Conservation (phyloP, 2,888 invertebrate species). For the Rotaria sp. region DNA sequence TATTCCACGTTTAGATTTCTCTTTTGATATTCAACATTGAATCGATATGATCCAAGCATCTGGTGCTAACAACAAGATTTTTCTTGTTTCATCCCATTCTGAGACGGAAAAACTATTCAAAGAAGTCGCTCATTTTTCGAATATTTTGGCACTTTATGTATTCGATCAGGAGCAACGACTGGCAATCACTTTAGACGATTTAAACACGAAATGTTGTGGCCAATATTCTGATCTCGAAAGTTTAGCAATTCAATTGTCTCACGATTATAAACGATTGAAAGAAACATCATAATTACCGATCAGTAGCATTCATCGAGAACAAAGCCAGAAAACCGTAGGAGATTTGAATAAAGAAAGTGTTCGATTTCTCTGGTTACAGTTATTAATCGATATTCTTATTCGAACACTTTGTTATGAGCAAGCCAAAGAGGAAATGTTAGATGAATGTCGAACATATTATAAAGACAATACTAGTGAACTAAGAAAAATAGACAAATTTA, state of each 20-base stretch:
- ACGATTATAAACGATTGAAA: background rate
- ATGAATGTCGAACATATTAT: background rate
- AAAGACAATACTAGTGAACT: no score
- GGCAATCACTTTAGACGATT: no score
- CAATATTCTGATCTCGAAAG: background rate
- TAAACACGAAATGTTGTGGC: no score
- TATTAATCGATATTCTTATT: background rate
- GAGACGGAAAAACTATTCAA: no score
- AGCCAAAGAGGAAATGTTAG: background rate
- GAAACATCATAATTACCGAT: background rate
- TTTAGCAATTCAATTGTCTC: background rate
- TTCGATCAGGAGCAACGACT: no score
- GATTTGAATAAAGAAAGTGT: background rate
- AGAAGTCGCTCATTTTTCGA: no score
- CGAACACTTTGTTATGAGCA: background rate
- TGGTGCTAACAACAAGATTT: no score
- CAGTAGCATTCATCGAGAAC: background rate
- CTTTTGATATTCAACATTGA: no score
- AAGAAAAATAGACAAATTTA: background rate
- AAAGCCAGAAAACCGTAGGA: background rate
- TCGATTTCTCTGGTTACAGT: background rate
- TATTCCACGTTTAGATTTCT: no score
- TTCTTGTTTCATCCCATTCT: no score
- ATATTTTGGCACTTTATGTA: no score
- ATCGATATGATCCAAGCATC: no score